Conservation (phyloP, 2,797 vertebrate species). For the Phalloptychus januarius region DNA sequence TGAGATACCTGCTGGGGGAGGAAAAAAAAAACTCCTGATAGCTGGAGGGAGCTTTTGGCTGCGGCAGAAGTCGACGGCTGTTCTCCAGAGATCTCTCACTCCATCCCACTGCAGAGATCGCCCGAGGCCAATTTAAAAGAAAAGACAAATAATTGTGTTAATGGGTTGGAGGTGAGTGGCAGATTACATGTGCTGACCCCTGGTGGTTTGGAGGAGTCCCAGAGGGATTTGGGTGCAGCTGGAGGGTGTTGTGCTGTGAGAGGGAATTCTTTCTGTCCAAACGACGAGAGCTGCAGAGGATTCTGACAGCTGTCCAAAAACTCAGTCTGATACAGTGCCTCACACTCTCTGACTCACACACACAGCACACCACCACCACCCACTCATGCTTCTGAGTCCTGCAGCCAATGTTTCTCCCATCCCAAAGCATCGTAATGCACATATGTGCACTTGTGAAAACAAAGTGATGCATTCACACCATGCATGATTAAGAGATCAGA, state of each 20-base stretch:
- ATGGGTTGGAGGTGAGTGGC: conserved; percentile 30
- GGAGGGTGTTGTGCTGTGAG: conserved; percentile 8
- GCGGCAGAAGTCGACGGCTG: conserved; percentile 39
- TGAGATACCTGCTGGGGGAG: conserved; percentile 5
- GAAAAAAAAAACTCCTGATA: background rate
- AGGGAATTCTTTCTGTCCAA: conserved; percentile 23
- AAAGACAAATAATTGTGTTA: conserved; percentile 74
- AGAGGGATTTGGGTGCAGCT: conserved; percentile 7
- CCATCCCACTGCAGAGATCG: conserved; percentile 27
- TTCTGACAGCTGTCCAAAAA: conserved; percentile 67
- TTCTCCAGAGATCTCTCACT: conserved; percentile 45
- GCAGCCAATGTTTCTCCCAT: background rate
- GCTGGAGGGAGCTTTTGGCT: conserved; percentile 23
- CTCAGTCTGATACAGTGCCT: conserved; percentile 24
- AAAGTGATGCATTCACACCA: conserved; percentile 8
- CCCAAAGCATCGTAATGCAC: background rate
- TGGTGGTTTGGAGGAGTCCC: conserved; percentile 61
- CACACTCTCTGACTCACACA: conserved; percentile 3
- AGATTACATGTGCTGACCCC: conserved; percentile 68
- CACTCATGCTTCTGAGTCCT: conserved; percentile 31
- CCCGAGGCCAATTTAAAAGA: conserved; percentile 53
- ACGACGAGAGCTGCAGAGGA: conserved; percentile 43
- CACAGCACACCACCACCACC: conserved; percentile 9
- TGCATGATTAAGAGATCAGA: conserved; percentile 45
- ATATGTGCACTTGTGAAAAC: conserved; percentile 14